Base-by-base conservation (phyloP, 2,797 vertebrate species). In the Poecilia picta region DNA sequence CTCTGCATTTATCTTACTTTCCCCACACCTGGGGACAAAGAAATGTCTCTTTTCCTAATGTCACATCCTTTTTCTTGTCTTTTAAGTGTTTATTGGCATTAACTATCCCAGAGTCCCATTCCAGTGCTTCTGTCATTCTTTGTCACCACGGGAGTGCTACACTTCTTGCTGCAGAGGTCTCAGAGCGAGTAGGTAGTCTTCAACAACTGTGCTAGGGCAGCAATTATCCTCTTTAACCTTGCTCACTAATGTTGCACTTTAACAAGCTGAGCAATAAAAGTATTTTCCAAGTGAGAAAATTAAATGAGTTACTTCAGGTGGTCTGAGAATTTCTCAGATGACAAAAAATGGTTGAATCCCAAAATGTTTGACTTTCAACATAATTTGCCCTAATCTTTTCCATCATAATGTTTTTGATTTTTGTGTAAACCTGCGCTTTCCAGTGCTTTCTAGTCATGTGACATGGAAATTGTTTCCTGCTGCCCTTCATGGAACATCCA, bases 1-100 rank as follows among this genome's bases (percentile, higher is more conserved):
- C 70, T 85, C 82, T 72, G 77, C 75, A 84, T 91, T 83, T 79
- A 82, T 89, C 88, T 89, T 72, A 70, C 57, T 85, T 76, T 80
- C 71, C 73, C 76, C 75, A 82, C 87, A 82, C 55, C 77, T 8
- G 78, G 72, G 72, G n/a, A 53, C 72, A 79, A 78, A 84, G 83
- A 78, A 76, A 78, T 88, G 84, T 85, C 73, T 71, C 68, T 78
- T 83, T 81, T 87, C 85, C 80, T 57, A 45, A 62, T 74, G 78
- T 85, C 82, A 72, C 43, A 45, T 72, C 13, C 45, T 85, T 82
- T 88, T 66, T 77, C 62, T 89, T 84, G 53, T 88, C 75, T 74
- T 85, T 39, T 85, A 79, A 75, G 76, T 81, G 77, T 81, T 89
- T 77, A 84, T 84, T 31, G 31, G 73, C 68, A 77, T 87, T 80